Base-by-base conservation (phyloP, 2,888 invertebrate species). In the Epiblema foenella region DNA sequence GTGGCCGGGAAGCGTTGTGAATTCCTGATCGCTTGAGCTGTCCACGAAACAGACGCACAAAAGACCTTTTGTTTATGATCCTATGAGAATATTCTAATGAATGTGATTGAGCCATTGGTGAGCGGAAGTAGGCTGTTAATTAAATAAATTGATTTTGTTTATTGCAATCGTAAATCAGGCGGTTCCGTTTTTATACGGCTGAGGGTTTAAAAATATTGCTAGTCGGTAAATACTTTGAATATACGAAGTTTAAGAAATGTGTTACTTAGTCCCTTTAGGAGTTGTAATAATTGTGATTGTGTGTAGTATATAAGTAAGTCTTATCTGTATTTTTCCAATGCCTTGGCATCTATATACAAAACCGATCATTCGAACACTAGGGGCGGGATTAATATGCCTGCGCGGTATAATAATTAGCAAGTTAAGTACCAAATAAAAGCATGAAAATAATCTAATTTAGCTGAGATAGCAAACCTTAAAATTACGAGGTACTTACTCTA, bases 111-210 rank as follows among this genome's bases (percentile, higher is more conserved):
- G 80, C 81, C 79, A 82, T 85, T 85, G 75, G 74, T 77, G 74
- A 80, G 83, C 77, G 78, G 80, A 81, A 89, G 90, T 89, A 89
- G 86, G 89, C 85, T 90, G 90, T 91, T 91, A 89, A 89, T 84
- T 81, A 79, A 84, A 75, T 76, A 74, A 75, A 74, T 75, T 71
- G 73, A 72, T 74, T 73, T 69, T 62, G 73, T 75, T 69, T 75
- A 65, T 73, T 73, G 66, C 57, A 59, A 68, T 56, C 70, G 66
- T 71, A 71, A 71, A 66, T 66, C 56, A n/a, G 69, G 15, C 52
- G 64, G 60, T 10, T 33, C 33, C 37, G 33, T 49, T 67, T 59
- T 52, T 64, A 64, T 64, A 64, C 29, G 58, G 46, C 29, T 33
- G n/a, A 46, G 20, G n/a, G 12, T 12, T 51, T 56, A 20, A 37